phyloP scores from a whole-genome alignment of 2,797 vertebrate genomes.

The Dendrocincla tyrannina region DNA sequence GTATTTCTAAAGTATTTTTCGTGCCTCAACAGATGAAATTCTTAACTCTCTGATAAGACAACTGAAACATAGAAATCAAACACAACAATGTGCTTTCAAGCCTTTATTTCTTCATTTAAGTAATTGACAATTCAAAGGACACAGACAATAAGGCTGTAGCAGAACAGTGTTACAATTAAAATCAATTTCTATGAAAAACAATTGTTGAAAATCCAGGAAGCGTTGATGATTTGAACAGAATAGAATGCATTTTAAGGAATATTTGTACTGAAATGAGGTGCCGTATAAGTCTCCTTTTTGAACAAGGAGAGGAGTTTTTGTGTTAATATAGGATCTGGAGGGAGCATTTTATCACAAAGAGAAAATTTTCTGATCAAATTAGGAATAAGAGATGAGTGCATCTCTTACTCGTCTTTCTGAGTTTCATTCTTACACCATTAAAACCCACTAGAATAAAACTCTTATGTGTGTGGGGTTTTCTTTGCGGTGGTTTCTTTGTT shows the following conservation, averaged over 20 bases:
- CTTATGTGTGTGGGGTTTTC: background rate
- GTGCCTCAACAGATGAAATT: conserved; percentile 67
- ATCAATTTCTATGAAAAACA: conserved; percentile 65
- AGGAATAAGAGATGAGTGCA: background rate
- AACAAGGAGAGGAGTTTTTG: conserved; percentile 15
- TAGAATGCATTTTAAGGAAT: conserved; percentile 44
- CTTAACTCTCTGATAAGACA: conserved; percentile 72
- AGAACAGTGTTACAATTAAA: conserved; percentile 75
- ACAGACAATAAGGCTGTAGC: conserved; percentile 74
- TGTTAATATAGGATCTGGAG: background rate
- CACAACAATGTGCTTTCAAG: conserved; percentile 73
- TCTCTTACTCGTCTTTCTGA: background rate
- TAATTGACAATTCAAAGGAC: conserved; percentile 74
- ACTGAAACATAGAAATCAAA: conserved; percentile 75
- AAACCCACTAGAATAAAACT: background rate
- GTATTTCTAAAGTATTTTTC: conserved; percentile 66
- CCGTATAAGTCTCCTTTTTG: conserved; percentile 26
- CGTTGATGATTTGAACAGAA: conserved; percentile 56
- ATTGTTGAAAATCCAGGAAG: conserved; percentile 61
- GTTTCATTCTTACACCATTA: background rate
- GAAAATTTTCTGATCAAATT: background rate
- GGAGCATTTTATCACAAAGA: conserved; percentile 19
- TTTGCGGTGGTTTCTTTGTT: no score
- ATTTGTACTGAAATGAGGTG: conserved; percentile 20
- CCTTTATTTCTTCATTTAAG: conserved; percentile 71